Base-by-base conservation (phyloP, 2,797 vertebrate genomes). In the Stomatorhinus walkeri region DNA sequence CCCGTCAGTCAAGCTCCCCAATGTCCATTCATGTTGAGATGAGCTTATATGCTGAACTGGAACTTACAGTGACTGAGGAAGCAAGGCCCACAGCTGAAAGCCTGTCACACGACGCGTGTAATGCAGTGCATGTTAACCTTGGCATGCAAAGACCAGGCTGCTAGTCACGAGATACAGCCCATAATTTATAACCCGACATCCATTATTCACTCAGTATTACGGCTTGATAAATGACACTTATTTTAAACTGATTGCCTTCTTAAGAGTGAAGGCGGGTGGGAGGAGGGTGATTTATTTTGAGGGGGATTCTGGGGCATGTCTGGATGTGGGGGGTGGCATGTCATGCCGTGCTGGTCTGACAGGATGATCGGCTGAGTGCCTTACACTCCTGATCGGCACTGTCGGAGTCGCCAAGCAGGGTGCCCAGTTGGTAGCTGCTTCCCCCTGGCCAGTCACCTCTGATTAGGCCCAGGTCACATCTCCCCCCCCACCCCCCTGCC, bases 221-320 rank as follows among this genome's bases (percentile, higher is more conserved):
- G 59, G 72, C 87, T 87, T 89, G 89, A 89, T 83, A 87, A 87
- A 89, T 88, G 68, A 76, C 61, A 86, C 68, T 88, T 89, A 87
- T 87, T 87, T 87, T 87, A 88, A 83, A 89, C 52, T 72, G 85
- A 59, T 89, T 43, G 24, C 85, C 40, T 64, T 56, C 32, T 36
- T 89, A 87, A 68, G 83, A 76, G 88, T 22, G 32, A 89, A 19
- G 84, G 3, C 16, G 36, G 19, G 4, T 4, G 2, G 52, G 85
- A 32, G 85, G 19, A 54, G 85, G 32, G 4, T 14, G 85, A 51
- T 86, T 56, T 87, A 87, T 87, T 87, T 61, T 87, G 51, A 87
- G 51, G 43, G 68, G 40, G 46, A 56, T 40, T 54, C 49, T 36
- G 85, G 52, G 85, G 52, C 85, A 87, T 87, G 85, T 36, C 85